phyloP scores from a whole-genome alignment of 1,140 invertebrate species.

The Saxidomus purpurata region DNA sequence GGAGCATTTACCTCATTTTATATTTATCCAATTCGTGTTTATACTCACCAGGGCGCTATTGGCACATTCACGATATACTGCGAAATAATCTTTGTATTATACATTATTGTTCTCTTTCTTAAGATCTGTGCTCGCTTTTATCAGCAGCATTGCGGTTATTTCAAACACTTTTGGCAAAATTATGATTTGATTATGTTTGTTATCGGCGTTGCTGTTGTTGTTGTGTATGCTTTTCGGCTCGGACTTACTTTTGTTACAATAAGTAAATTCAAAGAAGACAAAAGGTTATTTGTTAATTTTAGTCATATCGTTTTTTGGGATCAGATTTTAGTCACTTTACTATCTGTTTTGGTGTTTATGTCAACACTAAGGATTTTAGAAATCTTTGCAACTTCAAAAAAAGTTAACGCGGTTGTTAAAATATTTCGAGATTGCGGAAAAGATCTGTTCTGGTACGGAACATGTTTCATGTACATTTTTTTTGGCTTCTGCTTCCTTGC shows the following conservation, averaged over 20 bases:
- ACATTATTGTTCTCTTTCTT: slow-evolving; percentile 33
- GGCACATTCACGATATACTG: slow-evolving; percentile 54
- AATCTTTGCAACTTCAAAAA: slow-evolving; percentile 65
- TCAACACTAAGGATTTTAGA: slow-evolving; percentile 67
- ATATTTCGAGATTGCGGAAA: slow-evolving; percentile 53
- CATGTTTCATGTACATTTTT: slow-evolving; percentile 57
- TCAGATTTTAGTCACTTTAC: slow-evolving; percentile 32
- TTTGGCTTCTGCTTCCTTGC: slow-evolving; percentile 47
- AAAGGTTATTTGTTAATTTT: slow-evolving; percentile 68
- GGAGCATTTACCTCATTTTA: slow-evolving; percentile 63
- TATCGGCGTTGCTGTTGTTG: not conserved
- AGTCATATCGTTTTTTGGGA: slow-evolving; percentile 72
- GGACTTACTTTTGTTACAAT: slow-evolving; percentile 32
- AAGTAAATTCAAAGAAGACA: slow-evolving; percentile 51
- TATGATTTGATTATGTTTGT: slow-evolving; percentile 55
- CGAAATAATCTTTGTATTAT: slow-evolving; percentile 60
- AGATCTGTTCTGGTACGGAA: slow-evolving; percentile 53
- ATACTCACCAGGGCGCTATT: slow-evolving; percentile 26
- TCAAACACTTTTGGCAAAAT: slow-evolving; percentile 68
- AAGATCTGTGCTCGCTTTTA: slow-evolving; percentile 42
- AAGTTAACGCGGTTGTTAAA: slow-evolving; percentile 42
- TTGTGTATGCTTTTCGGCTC: slow-evolving; percentile 43
- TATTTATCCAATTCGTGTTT: slow-evolving; percentile 58
- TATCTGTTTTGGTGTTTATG: slow-evolving; percentile 66
- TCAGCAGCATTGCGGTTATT: slow-evolving; percentile 52